These are phyloP conservation scores for Drosophila asahinai DNA, from an alignment of 1,140 invertebrate genomes.

Conservation along the genomic window DNA sequence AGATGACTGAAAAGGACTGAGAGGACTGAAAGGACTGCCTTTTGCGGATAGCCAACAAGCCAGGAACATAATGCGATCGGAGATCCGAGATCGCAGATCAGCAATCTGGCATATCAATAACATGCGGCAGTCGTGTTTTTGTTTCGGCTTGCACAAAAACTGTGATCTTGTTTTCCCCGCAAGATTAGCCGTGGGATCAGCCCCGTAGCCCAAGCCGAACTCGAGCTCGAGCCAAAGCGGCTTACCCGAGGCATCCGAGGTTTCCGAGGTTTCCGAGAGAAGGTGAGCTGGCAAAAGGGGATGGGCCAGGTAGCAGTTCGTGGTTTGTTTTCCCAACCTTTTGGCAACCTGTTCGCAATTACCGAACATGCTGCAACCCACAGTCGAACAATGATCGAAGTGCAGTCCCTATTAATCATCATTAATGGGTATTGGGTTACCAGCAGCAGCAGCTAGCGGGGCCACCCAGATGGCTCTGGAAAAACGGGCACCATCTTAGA, in stretches of 20 bases:
- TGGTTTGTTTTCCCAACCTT: slow-evolving; percentile 50
- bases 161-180: slow-evolving; percentile 79
- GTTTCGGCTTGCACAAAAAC: slow-evolving; percentile 68
- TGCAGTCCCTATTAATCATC: slow-evolving; percentile 66
- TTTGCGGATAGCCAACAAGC: slow-evolving; percentile 76
- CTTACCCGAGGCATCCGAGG: slow-evolving; percentile 42
- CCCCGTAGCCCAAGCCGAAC: slow-evolving; percentile 14
- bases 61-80: slow-evolving; percentile 52
- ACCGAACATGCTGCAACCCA: slow-evolving; percentile 78
- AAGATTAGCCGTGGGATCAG: slow-evolving; percentile 73
- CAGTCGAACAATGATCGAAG: slow-evolving; percentile 30
- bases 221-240: slow-evolving; percentile 65
- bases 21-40: slow-evolving; percentile 56
- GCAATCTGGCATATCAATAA: slow-evolving; percentile 74
- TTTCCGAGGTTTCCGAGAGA: background rate
- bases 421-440: slow-evolving; percentile 76
- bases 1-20: slow-evolving; percentile 34
- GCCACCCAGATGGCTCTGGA: slow-evolving; percentile 25
- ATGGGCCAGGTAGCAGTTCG: slow-evolving; percentile 55
- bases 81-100: slow-evolving; percentile 44
- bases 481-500: slow-evolving; percentile 52
- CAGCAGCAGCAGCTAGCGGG: slow-evolving; percentile 5
- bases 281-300: slow-evolving; percentile 35
- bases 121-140: slow-evolving; percentile 59
- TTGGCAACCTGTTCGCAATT: slow-evolving; percentile 72